Conservation (phyloP, 2,888 invertebrate species). For the Hypselothyrea guttata region DNA sequence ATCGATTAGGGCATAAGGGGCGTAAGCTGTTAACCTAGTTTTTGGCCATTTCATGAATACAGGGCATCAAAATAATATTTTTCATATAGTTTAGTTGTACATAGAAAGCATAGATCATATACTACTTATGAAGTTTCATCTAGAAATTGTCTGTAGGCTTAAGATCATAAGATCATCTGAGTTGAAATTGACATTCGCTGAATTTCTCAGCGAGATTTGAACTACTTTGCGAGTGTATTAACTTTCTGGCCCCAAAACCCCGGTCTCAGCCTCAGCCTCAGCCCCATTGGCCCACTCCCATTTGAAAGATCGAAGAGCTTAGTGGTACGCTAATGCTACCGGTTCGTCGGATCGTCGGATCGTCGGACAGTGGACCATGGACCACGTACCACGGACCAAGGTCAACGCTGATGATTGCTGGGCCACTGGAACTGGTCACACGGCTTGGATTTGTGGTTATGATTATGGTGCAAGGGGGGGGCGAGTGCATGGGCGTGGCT, state of each 20-base stretch:
- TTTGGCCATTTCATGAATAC: too few species aligned
- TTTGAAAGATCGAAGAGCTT: conserved; percentile 24
- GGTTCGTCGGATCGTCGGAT: conserved; percentile 10
- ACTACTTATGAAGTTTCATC: too few species aligned
- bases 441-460: too few species aligned
- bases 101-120: too few species aligned
- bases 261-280: too few species aligned
- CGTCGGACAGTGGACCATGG: background rate
- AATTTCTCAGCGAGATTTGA: conserved; percentile 1
- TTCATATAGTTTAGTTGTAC: too few species aligned
- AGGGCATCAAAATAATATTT: too few species aligned
- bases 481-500: background rate
- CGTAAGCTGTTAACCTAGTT: too few species aligned
- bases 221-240: background rate
- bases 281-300: conserved; percentile 42
- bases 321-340: conserved; percentile 14
- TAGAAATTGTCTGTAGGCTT: too few species aligned
- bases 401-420: conserved; percentile 35
- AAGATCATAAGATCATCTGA: too few species aligned
- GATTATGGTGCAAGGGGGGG: too few species aligned
- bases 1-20: too few species aligned
- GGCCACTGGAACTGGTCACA: conserved; percentile 38
- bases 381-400: conserved; percentile 21
- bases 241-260: conserved; percentile 19
- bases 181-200: conserved; percentile 7